Evolutionary conservation across 2,113 vertebrate genomes (phyloP).

Genomic region (Limnothrissa miodon): DNA sequence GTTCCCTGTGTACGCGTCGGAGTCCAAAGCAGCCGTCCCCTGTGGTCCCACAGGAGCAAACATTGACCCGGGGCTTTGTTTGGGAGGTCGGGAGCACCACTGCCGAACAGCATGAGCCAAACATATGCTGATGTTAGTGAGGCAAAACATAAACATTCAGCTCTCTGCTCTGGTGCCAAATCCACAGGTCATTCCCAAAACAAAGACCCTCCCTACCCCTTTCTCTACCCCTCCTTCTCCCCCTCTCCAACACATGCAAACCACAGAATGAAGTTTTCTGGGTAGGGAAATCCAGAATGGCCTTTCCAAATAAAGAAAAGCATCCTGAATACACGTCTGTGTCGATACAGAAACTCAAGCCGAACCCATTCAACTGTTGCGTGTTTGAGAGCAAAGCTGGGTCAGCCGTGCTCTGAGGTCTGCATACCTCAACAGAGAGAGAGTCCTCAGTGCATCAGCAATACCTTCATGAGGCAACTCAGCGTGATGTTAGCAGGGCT

Average conservation of each 20-base stretch:
- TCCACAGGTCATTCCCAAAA: slow-evolving; percentile 14
- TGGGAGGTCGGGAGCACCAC: background rate
- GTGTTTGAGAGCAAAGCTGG: background rate
- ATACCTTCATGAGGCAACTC: background rate
- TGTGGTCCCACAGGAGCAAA: background rate
- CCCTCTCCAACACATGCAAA: background rate
- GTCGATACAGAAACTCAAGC: background rate
- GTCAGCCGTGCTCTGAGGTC: background rate
- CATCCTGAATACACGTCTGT: background rate
- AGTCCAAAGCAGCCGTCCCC: background rate
- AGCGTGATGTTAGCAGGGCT: background rate
- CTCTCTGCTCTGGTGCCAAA: slow-evolving; percentile 18
- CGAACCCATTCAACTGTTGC: background rate
- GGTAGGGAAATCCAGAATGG: background rate
- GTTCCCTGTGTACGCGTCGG: background rate
- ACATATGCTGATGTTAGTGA: slow-evolving; percentile 12
- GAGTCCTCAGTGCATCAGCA: background rate
- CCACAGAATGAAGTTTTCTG: background rate
- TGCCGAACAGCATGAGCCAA: background rate
- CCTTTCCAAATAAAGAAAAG: background rate
- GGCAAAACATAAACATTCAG: slow-evolving; percentile 3
- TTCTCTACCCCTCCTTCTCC: background rate
- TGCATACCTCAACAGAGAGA: background rate
- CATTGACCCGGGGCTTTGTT: background rate
- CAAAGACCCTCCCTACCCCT: background rate